A percentile compares a stretch with the other conserved stretches of the same genome.
Conservation (phyloP, 2,888 invertebrate genomes). For the Spisula subtruncata region DNA sequence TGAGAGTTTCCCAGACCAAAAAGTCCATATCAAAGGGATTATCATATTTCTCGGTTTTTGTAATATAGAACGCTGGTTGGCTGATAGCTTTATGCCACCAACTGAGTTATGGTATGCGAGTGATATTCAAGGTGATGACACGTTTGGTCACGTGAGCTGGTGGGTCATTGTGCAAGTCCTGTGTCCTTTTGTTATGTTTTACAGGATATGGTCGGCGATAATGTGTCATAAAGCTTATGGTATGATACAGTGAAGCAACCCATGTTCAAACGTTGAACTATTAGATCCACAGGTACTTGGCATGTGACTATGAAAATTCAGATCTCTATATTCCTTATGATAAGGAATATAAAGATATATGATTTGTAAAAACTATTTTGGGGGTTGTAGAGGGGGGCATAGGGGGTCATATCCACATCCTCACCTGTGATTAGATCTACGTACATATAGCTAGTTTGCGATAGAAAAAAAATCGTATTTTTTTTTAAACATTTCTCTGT, state of each 20-base stretch:
- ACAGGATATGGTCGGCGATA: constrained; percentile 1
- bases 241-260: not conserved
- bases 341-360: too few relatives aligned
- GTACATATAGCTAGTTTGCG: too few relatives aligned
- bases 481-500: too few relatives aligned
- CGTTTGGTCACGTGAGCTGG: constrained; percentile 34
- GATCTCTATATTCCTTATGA: too few relatives aligned
- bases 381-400: too few relatives aligned
- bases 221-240: constrained; percentile 18
- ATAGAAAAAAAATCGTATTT: too few relatives aligned
- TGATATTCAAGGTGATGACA: constrained; percentile 35
- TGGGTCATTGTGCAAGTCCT: constrained; percentile 34
- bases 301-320: too few relatives aligned
- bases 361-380: too few relatives aligned
- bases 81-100: constrained; percentile 34
- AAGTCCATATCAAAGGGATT: constrained; percentile 1
- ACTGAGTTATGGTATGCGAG: constrained; percentile 1
- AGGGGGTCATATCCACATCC: too few relatives aligned
- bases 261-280: too few relatives aligned
- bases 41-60: constrained; percentile 32
- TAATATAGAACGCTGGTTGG: constrained; percentile 36
- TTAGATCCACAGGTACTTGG: too few relatives aligned
- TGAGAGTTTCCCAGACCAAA: constrained; percentile 7
- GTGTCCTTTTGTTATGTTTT: constrained; percentile 31
- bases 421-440: too few relatives aligned